A percentile compares a stretch with the other conserved stretches of the same genome.
phyloP scores from a whole-genome alignment of 2,797 vertebrate species.

The Ctenosaura bakeri region DNA sequence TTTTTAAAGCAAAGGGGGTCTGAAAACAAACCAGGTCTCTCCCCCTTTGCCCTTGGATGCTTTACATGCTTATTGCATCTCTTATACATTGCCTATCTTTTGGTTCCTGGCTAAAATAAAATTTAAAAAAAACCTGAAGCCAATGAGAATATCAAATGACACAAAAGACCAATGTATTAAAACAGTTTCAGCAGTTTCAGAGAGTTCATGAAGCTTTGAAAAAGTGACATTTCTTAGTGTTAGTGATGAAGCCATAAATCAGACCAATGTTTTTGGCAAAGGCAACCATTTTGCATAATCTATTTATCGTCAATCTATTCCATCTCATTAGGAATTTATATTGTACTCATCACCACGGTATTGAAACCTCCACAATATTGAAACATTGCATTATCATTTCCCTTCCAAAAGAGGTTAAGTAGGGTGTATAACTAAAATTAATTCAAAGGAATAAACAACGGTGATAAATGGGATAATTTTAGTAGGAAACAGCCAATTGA shows the following conservation, averaged over 20 bases:
- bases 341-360: not conserved
- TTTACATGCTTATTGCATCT: not conserved
- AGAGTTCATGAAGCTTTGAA: slow-evolving; percentile 3
- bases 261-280: slow-evolving; percentile 20
- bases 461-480: slow-evolving; percentile 6
- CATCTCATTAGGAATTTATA: slow-evolving; percentile 45
- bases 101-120: not conserved
- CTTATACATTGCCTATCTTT: not conserved
- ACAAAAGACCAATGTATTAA: not conserved
- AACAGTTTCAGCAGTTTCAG: slow-evolving; percentile 6
- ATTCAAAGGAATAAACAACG: slow-evolving; percentile 6
- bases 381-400: slow-evolving; percentile 50
- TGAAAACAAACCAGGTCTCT: not conserved
- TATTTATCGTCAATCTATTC: slow-evolving; percentile 58
- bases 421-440: slow-evolving; percentile 19
- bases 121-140: not conserved
- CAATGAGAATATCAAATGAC: not conserved
- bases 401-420: slow-evolving; percentile 32
- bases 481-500: not conserved
- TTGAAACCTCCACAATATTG: slow-evolving; percentile 40
- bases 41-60: not conserved
- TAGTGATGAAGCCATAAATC: slow-evolving; percentile 44
- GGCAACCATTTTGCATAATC: slow-evolving; percentile 25
- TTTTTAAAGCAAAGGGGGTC: not conserved
- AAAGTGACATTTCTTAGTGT: not conserved